phyloP scores from a whole-genome alignment of 2,113 vertebrate species.

The Neopipo cinnamomea region DNA sequence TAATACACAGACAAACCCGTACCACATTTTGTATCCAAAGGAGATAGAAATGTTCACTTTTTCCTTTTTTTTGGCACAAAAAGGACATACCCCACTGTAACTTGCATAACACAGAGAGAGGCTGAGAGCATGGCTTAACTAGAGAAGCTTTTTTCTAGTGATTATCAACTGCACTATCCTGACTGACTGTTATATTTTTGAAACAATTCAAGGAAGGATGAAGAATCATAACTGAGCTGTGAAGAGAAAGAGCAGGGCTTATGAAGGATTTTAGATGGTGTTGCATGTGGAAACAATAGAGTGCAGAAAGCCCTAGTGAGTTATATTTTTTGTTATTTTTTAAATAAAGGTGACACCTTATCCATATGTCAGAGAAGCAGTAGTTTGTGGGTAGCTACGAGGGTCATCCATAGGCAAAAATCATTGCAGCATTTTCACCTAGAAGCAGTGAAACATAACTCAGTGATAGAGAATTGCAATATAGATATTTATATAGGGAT shows the following conservation, averaged over 20 bases:
- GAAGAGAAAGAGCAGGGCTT: not conserved
- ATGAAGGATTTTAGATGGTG: not conserved
- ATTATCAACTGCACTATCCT: not conserved
- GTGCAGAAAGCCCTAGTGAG: not conserved
- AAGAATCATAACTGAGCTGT: not conserved
- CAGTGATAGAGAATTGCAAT: not conserved
- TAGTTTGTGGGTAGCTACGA: not conserved
- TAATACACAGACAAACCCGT: not conserved
- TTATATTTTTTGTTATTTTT: not conserved
- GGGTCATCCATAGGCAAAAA: not conserved
- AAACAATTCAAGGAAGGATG: not conserved
- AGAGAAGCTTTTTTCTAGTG: not conserved
- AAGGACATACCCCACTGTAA: not conserved
- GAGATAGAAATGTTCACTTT: not conserved
- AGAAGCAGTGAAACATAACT: not conserved
- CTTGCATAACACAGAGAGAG: accelerated
- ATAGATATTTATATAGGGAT: not conserved
- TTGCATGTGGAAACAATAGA: not conserved
- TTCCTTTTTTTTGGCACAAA: not conserved
- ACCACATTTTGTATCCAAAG: not conserved
- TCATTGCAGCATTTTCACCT: accelerated
- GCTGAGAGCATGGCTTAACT: not conserved
- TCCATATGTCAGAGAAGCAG: not conserved
- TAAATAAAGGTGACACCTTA: not conserved
- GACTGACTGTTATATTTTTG: not conserved